These are phyloP conservation scores for Halichondria panicea DNA, from an alignment of 37 sponge, comb jelly and placozoan species.

Conservation along the genomic window DNA sequence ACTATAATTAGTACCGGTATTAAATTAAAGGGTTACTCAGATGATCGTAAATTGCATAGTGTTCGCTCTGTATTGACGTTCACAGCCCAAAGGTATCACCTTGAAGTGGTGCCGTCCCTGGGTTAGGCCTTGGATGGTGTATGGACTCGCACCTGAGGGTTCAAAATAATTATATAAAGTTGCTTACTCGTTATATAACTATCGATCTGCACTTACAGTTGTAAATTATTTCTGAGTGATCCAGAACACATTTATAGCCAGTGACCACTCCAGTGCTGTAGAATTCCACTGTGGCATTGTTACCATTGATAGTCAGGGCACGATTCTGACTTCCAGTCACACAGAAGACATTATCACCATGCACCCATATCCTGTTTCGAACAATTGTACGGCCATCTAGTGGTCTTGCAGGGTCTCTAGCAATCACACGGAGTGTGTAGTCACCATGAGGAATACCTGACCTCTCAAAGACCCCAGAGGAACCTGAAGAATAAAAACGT, in stretches of 20 bases:
- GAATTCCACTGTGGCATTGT: constrained; percentile 11
- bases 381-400: constrained; percentile 3
- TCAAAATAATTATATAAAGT: too few relatives aligned
- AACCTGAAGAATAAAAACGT: constrained; percentile 7
- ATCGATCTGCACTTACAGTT: too few relatives aligned
- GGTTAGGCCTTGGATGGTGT: background rate
- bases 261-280: background rate
- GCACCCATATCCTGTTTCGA: constrained; percentile 20
- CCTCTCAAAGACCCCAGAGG: background rate
- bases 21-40: too few relatives aligned
- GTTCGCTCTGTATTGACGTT: background rate
- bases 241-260: constrained; percentile 5
- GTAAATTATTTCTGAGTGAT: background rate
- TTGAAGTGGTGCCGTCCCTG: background rate
- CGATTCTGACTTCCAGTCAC: background rate
- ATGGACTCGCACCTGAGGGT: constrained; percentile 10
- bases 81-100: constrained; percentile 5
- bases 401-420: constrained; percentile 8
- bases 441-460: constrained; percentile 6
- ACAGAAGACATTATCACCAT: constrained; percentile 16
- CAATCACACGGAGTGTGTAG: constrained; percentile 4
- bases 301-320: background rate
- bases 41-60: background rate
- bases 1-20: too few relatives aligned
- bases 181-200: too few relatives aligned